Base-by-base conservation (phyloP, 2,113 vertebrate species). In the Austrofundulus limnaeus region DNA sequence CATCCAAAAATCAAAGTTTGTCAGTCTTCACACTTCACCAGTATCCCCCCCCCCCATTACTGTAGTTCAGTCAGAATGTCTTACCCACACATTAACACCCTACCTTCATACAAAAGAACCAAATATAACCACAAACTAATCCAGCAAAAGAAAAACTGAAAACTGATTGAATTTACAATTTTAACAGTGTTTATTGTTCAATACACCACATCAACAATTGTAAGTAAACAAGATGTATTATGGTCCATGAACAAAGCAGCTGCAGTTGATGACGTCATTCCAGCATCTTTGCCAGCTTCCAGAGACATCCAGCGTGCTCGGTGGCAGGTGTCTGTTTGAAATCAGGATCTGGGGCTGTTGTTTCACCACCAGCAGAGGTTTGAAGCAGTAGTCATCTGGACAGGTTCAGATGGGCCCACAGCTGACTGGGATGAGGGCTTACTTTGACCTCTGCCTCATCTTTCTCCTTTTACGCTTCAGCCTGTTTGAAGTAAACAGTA, bases 371-470 rank as follows among this genome's bases (percentile, higher is more conserved):
- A 38, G 31, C 6, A 14, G 34, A 46, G n/a, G 25, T 21, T 2
- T 37, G 17, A 25, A 31, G 11, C 1, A 17, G 56, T 70, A 34
- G 61, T 74, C 68, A 31, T 41, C 63, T 39, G 62, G 31, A 70
- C 31, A 50, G 42, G 71, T 51, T 55, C 56, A 0, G 54, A 84
- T 17, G 1, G 72, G 75, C 69, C 50, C 41, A 66, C 82, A 86
- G 81, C 86, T 68, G 65, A 34, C 2, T 4, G 23, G 61, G 78
- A 74, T 72, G 78, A 82, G 73, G 62, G 78, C 76, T 91, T 94
- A 98, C 92, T 96, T 96, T 45, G 96, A 96, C 94, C 96, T 95
- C 88, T 96, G 96, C 91, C 95, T 95, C 96, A 98, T 98, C 95
- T 96, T 98, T 87, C 96, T 84, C 85, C 96, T 95, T 90, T 98